Evolutionary conservation across 37 sponge, comb jelly and placozoan species (phyloP), one percentile per base, ranked within the genome.

Genomic region (Beroe ovata): DNA sequence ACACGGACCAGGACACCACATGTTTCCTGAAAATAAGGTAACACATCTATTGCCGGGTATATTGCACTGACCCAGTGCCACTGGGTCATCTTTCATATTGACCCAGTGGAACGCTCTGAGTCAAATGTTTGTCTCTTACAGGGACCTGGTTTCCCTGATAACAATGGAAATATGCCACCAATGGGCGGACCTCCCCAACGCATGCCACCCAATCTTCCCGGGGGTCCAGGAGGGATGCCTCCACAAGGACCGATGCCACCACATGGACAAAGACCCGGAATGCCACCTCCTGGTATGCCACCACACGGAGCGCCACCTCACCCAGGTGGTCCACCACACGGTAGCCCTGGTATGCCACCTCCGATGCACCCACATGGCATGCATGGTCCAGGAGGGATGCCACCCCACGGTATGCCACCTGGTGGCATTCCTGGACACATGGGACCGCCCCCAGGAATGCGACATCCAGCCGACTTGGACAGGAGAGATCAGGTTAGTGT

Each of bases 341-440:
- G 47, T 20, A 23, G 54, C 21, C 63, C 63, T 4, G 63, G 63
- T 4, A 4, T 39, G 8, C 84, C 84, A 18, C 84, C 84, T 40
- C 84, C 26, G 28, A 77, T 77, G 84, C 42, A 42, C 54, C 84
- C 84, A 1, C 84, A 39, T 26, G 54, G 54, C 54, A 77, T 77
- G 84, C 54, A 42, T 54, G 71, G 71, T 16, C 38, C 38, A 4
- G 84, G 84, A 40, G 36, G 69, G 36, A 66, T 66, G 69, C 69
- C 69, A 1, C 84, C 84, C 35, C 84, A 77, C 41, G 84, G 84
- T 23, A 77, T 77, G 84, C 84, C 84, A 16, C 84, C 84, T 22
- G 84, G 84, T 0, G 54, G 42, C 26, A 77, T 77, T 23, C 84
- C 84, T 40, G 18, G 41, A 3, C 54, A 33, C 28, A 36, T 30